Percentiles rank a stretch among this genome's conserved stretches.
Evolutionary conservation across 2,113 vertebrate genomes (phyloP).

Genomic region (Anthoscopus minutus): DNA sequence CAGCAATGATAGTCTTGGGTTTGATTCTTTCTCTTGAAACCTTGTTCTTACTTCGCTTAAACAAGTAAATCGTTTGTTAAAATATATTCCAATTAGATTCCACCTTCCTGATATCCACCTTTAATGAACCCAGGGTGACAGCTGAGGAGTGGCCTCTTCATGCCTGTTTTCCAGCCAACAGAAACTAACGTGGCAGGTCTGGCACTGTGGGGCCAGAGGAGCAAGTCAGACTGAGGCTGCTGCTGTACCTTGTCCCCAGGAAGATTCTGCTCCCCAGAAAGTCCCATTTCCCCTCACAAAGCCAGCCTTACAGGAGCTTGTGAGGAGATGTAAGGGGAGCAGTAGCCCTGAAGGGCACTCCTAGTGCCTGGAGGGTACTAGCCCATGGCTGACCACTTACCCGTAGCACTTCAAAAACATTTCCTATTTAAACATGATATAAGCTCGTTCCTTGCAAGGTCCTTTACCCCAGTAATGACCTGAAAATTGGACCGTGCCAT

Average conservation of each 20-base stretch:
- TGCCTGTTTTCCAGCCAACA: background rate
- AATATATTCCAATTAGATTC: background rate
- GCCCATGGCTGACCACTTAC: background rate
- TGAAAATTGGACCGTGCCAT: background rate
- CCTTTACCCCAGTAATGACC: background rate
- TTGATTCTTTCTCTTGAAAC: background rate
- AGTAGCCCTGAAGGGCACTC: background rate
- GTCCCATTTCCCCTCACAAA: background rate
- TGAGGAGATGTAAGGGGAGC: fast-evolving
- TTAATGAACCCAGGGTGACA: background rate
- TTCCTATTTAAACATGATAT: background rate
- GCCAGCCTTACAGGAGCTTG: fast-evolving
- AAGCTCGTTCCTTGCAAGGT: background rate
- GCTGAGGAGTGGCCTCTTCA: fast-evolving
- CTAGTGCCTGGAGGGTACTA: too few species aligned
- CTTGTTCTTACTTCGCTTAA: background rate
- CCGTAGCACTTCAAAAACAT: background rate
- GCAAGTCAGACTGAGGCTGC: background rate
- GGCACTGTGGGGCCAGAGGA: background rate
- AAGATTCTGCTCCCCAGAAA: background rate
- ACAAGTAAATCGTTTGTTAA: background rate
- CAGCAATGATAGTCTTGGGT: background rate
- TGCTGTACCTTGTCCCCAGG: background rate
- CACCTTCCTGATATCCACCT: fast-evolving
- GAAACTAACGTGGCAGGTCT: background rate